These are phyloP conservation scores for Abramis brama DNA, from an alignment of 2,113 vertebrate species.

Conservation along the genomic window DNA sequence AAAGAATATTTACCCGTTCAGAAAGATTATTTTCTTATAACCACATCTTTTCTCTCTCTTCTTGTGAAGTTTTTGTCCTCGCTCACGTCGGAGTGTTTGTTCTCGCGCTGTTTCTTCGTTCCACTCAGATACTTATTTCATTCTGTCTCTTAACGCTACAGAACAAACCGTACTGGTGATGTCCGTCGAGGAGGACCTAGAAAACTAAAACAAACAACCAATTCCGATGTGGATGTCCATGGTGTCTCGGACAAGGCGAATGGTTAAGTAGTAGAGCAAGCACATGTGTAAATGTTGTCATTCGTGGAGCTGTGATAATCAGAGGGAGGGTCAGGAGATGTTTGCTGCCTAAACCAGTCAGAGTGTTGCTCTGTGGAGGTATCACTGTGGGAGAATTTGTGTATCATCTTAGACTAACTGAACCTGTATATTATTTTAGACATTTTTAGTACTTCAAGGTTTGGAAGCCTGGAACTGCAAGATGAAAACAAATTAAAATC, in stretches of 20 bases:
- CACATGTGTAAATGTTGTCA: slow-evolving; percentile 47
- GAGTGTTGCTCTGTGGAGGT: neutral
- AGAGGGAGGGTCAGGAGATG: slow-evolving; percentile 9
- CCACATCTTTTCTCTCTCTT: slow-evolving; percentile 16
- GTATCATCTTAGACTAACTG: neutral
- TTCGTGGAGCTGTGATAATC: slow-evolving; percentile 10
- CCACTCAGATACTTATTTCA: neutral
- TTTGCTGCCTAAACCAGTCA: neutral
- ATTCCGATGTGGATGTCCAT: neutral
- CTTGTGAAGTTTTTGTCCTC: slow-evolving; percentile 49
- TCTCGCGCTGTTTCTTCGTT: slow-evolving; percentile 6
- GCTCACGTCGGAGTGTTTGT: slow-evolving; percentile 21
- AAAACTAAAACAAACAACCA: slow-evolving; percentile 20
- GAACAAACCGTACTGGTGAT: neutral
- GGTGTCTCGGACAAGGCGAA: neutral
- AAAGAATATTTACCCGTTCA: slow-evolving; percentile 31
- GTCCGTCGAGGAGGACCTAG: neutral
- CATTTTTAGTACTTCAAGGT: neutral
- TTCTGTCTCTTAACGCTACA: neutral
- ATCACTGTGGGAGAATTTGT: too few relatives aligned
- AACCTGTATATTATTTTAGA: neutral
- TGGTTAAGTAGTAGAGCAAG: slow-evolving; percentile 15
- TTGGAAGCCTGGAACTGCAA: neutral
- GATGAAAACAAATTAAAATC: neutral
- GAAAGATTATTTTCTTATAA: slow-evolving; percentile 6